A percentile compares a stretch with the other conserved stretches of the same genome.
phyloP scores from a whole-genome alignment of 2,113 vertebrate species.

The Psammodynastes pulverulentus region DNA sequence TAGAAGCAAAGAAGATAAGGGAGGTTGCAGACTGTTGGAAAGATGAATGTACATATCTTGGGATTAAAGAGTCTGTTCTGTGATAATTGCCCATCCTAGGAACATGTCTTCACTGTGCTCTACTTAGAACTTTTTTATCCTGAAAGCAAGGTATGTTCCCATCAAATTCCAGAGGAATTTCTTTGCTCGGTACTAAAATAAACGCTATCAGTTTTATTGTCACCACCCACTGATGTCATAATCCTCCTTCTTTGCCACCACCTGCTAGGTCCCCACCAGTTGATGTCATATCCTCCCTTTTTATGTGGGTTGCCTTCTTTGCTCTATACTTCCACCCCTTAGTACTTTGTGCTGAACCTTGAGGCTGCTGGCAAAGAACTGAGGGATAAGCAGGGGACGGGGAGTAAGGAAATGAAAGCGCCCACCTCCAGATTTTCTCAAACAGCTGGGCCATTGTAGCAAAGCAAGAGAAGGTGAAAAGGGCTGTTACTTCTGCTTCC shows the following conservation, averaged over 20 bases:
- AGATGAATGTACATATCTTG: neutral
- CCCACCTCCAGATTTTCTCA: slow-evolving; percentile 7
- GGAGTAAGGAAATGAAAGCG: slow-evolving; percentile 7
- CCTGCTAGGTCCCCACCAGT: neutral
- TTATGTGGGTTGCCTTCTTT: slow-evolving; percentile 9
- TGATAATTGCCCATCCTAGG: neutral
- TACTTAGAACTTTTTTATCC: neutral
- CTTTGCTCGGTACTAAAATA: neutral
- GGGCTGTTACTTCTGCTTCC: neutral
- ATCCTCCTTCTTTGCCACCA: neutral
- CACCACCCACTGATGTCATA: neutral
- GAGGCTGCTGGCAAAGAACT: neutral
- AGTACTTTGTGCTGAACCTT: slow-evolving; percentile 9
- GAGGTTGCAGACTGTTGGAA: neutral
- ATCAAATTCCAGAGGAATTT: neutral
- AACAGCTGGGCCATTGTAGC: slow-evolving; percentile 18
- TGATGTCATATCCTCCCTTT: neutral
- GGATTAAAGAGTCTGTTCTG: neutral
- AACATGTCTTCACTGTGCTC: neutral
- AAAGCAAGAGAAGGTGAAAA: slow-evolving; percentile 17
- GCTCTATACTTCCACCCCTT: neutral
- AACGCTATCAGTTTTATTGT: neutral
- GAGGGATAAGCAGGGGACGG: neutral
- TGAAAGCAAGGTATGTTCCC: neutral
- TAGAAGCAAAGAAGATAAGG: neutral